Evolutionary conservation across 2,797 vertebrate genomes (phyloP).

Genomic region (Malurus leucopterus): DNA sequence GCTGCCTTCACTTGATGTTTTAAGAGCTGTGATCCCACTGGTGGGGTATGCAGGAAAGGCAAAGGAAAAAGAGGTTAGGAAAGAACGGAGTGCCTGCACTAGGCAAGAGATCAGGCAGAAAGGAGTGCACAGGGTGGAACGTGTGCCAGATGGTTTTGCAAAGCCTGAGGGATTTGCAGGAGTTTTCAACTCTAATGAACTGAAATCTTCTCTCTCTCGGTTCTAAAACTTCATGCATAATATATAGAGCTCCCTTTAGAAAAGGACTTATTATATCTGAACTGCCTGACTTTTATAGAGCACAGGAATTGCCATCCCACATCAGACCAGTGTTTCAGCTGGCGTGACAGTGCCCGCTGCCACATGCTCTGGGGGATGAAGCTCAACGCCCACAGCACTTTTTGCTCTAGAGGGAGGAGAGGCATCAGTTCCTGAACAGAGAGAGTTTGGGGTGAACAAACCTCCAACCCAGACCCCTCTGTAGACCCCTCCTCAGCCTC

Average conservation of each 20-base stretch:
- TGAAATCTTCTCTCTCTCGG: conserved; percentile 44
- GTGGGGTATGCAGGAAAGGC: neutral
- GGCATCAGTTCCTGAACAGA: neutral
- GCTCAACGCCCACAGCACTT: neutral
- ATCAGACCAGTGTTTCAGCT: neutral
- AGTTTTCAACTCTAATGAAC: conserved; percentile 65
- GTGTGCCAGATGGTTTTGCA: conserved; percentile 52
- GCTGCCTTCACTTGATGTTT: neutral
- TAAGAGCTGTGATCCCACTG: neutral
- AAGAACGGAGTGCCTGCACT: neutral
- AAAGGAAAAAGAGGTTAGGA: neutral
- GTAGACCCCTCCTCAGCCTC: neutral
- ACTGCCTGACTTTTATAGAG: conserved; percentile 14
- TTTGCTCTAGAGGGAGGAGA: neutral
- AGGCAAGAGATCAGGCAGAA: conserved; percentile 21
- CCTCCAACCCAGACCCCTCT: neutral
- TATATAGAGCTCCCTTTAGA: conserved; percentile 38
- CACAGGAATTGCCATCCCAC: conserved; percentile 3
- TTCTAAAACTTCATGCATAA: conserved; percentile 62
- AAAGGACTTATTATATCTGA: conserved; percentile 45
- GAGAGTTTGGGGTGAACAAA: neutral
- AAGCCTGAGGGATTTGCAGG: conserved; percentile 52
- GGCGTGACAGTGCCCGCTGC: neutral
- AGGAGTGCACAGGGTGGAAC: neutral
- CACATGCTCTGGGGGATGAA: neutral